Base-by-base conservation (phyloP, 2,888 invertebrate species). In the Gastrophysa polygoni region DNA sequence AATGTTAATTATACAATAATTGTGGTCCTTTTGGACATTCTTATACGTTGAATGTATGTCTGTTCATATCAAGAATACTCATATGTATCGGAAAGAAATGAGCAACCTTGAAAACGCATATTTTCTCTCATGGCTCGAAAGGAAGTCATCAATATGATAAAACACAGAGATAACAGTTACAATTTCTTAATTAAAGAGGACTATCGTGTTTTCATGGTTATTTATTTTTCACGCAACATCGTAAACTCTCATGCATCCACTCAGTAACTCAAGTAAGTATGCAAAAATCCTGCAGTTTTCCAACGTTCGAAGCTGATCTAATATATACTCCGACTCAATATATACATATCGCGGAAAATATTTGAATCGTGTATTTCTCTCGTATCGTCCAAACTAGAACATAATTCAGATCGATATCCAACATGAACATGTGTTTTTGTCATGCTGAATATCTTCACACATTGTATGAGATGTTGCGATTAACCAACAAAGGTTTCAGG, bases 331-430 rank as follows among this genome's bases (percentile, higher is more conserved):
- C 60, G 57, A 51, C 60, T 60, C 46, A 50, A 52, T 60, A 24
- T 24, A 7, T 38, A 32, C 18, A n/a, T 14, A 20, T 32, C 20
- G 34, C n/a, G n/a, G n/a, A n/a, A 28, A 43, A 18, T n/a, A 11
- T 38, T 59, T 70, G 68, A 67, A 68, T 70, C 67, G 67, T 60
- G 59, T 56, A 61, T 52, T 47, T 57, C 54, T 54, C 17, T 18
- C 50, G 50, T 68, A 66, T 64, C 61, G 56, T 44, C 49, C 44
- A 14, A 68, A 67, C 67, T 57, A 63, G 63, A 57, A 58, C 64
- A 68, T 71, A 69, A 69, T 69, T 70, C 65, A 70, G 69, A 70
- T 70, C 21, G 60, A 57, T 59, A 70, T 70, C 71, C 70, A 56
- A 64, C 66, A 38, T 38, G 14, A 38, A 71, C 70, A 71, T 68